Conservation (phyloP, 2,888 invertebrate species). For the Alviniconcha strummeri region DNA sequence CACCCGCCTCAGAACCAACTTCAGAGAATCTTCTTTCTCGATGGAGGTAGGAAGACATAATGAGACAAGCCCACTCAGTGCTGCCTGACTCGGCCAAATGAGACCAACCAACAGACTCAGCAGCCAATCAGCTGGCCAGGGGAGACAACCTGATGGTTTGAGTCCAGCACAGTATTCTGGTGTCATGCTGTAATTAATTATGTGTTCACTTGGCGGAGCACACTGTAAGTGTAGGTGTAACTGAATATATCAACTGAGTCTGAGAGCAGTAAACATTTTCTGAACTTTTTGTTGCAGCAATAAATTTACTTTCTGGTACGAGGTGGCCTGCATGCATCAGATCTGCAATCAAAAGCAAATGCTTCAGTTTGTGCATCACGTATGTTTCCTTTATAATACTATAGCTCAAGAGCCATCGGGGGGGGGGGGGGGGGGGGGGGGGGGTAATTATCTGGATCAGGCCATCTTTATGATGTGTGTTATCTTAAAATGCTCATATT, state of each 20-base stretch:
- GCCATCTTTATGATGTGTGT: too few relatives aligned
- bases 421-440: not conserved
- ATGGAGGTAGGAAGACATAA: slow-evolving; percentile 46
- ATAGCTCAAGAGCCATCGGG: not conserved
- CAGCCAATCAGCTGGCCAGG: slow-evolving; percentile 32
- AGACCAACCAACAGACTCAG: slow-evolving; percentile 39
- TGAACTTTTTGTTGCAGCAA: too few relatives aligned
- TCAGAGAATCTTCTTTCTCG: slow-evolving; percentile 38
- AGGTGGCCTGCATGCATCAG: too few relatives aligned
- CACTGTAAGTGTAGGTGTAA: not conserved
- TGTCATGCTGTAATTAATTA: not conserved
- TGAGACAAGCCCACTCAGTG: slow-evolving; percentile 41
- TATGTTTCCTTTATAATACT: too few relatives aligned
- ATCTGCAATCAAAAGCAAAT: too few relatives aligned
- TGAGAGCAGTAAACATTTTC: not conserved
- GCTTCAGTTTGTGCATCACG: too few relatives aligned
- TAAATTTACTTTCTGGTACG: too few relatives aligned
- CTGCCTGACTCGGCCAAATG: slow-evolving; percentile 44
- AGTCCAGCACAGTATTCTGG: not conserved
- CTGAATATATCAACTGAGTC: not conserved
- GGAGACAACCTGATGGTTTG: slow-evolving; percentile 15
- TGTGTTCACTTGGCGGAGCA: not conserved
- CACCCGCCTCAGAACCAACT: slow-evolving; percentile 32
- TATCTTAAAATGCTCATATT: too few relatives aligned
- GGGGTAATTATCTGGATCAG: too few relatives aligned